Conservation (phyloP, 2,888 invertebrate species). For the Altica lythri region DNA sequence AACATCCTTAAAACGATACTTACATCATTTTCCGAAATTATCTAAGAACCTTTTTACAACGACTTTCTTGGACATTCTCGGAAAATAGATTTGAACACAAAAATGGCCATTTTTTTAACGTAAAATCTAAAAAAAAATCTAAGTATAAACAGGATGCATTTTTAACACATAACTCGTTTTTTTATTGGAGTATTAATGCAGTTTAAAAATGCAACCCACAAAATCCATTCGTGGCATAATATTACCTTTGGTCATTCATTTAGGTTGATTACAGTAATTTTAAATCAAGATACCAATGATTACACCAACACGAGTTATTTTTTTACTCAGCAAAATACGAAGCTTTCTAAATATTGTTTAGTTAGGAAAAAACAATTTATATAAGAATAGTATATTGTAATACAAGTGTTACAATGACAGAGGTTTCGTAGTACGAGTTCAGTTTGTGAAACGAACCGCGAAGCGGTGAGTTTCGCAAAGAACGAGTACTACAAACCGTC, state of each 20-base stretch:
- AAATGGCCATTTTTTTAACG: conserved; percentile 23
- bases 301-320: conserved; percentile 8
- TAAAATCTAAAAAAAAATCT: neutral
- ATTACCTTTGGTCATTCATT: conserved; percentile 36
- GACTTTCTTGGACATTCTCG: conserved; percentile 7
- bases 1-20: conserved; percentile 14
- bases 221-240: conserved; percentile 15
- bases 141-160: conserved; percentile 12
- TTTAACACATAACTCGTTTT: conserved; percentile 2
- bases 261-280: conserved; percentile 30
- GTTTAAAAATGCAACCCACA: conserved; percentile 11
- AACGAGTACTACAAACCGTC: too few relatives aligned
- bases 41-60: conserved; percentile 18
- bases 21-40: conserved; percentile 26
- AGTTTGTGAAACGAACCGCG: too few relatives aligned
- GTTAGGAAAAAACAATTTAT: too few relatives aligned
- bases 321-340: too few relatives aligned
- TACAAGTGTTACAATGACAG: too few relatives aligned
- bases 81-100: conserved; percentile 28
- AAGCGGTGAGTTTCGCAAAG: too few relatives aligned
- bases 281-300: conserved; percentile 11
- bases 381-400: too few relatives aligned
- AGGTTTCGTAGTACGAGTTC: too few relatives aligned
- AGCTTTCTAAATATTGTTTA: too few relatives aligned
- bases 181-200: neutral